These are phyloP conservation scores for Papilio dardanus DNA, from an alignment of 1,140 invertebrate species.

Conservation along the genomic window DNA sequence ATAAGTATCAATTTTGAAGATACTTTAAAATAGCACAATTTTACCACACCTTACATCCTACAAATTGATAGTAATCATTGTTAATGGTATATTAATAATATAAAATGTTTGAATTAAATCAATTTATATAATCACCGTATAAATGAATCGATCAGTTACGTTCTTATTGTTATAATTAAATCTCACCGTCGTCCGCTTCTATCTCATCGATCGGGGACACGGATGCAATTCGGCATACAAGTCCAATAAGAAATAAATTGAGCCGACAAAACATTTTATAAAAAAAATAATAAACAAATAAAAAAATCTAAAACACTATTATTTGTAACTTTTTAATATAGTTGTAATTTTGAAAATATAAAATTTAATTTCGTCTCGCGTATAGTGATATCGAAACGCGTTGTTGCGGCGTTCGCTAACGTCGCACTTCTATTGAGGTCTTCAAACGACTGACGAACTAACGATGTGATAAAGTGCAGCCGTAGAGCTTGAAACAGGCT, in stretches of 20 bases:
- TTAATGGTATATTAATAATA: not conserved
- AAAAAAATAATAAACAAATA: too few species aligned
- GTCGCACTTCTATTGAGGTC: conserved; percentile 45
- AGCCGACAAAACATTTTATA: conserved; percentile 56
- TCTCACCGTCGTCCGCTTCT: conserved; percentile 73
- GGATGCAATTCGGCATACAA: conserved; percentile 65
- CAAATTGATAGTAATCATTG: too few species aligned
- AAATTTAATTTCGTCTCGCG: conserved; percentile 18
- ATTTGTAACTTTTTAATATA: not conserved
- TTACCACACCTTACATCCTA: too few species aligned
- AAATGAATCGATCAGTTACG: not conserved
- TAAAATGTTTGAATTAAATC: not conserved
- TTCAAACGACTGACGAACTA: conserved; percentile 56
- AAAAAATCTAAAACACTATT: conserved; percentile 5
- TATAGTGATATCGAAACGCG: conserved; percentile 33
- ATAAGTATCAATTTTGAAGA: too few species aligned
- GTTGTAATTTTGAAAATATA: not conserved
- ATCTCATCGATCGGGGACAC: conserved; percentile 70
- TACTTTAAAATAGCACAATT: too few species aligned
- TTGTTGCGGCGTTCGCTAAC: conserved; percentile 48
- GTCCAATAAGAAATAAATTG: conserved; percentile 63
- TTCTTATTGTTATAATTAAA: conserved; percentile 28
- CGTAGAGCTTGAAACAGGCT: conserved; percentile 35
- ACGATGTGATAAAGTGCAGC: conserved; percentile 18
- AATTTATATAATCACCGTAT: not conserved